Conservation (phyloP, 2,888 invertebrate genomes). For the Drosophila falleni region DNA sequence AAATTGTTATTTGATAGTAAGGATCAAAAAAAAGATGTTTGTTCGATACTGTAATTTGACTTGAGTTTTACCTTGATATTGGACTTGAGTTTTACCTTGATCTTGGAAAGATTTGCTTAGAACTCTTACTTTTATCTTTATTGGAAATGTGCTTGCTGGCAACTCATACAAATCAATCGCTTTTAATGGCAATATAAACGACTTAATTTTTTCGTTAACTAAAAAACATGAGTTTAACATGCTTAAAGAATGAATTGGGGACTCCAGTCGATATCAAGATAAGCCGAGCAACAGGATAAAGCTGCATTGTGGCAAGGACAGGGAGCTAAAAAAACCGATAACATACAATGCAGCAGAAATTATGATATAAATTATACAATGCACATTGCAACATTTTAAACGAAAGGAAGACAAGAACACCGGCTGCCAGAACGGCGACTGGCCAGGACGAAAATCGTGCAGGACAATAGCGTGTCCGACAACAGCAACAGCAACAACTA, state of each 20-base stretch:
- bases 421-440: constrained; percentile 41
- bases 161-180: constrained; percentile 18
- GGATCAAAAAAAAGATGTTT: not conserved
- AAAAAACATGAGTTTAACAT: constrained; percentile 24
- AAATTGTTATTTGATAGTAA: not conserved
- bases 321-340: constrained; percentile 6
- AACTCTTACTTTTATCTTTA: not conserved
- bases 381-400: constrained; percentile 76
- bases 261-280: constrained; percentile 66
- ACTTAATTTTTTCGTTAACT: constrained; percentile 37
- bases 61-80: not conserved
- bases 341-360: constrained; percentile 57
- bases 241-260: constrained; percentile 11
- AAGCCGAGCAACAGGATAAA: constrained; percentile 62
- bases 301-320: constrained; percentile 41
- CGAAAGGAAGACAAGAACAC: constrained; percentile 16
- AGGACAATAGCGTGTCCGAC: constrained; percentile 67
- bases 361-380: constrained; percentile 79
- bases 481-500: not conserved
- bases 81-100: not conserved
- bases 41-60: not conserved
- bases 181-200: constrained; percentile 23
- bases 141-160: not conserved
- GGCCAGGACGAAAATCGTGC: constrained; percentile 54
- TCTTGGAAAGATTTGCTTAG: not conserved